Evolutionary conservation across 1,140 invertebrate genomes (phyloP), one percentile per base, ranked within the genome.

Genomic region (Amyelois transitella): DNA sequence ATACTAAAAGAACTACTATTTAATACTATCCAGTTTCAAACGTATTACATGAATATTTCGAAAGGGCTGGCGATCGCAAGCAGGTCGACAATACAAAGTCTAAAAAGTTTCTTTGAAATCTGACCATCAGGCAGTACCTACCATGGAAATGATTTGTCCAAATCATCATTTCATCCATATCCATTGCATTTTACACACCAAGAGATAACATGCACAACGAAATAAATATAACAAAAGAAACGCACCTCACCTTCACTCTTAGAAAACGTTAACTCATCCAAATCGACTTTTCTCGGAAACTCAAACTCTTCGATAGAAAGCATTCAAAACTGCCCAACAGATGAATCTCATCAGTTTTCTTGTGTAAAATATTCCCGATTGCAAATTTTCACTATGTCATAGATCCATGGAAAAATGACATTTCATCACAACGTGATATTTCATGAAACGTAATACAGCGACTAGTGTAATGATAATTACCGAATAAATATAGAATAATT

Each of bases 361-460:
- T 71, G 38, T 56, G 69, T 60, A 72, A 69, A 64, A 72, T 70
- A 62, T 43, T 74, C 69, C 63, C 66, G 69, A 64, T 55, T 60
- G n/a, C n/a, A 71, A 73, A 70, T 74, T 75, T 74, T 74, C 65
- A 72, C 66, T 60, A 67, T 84, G 79, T 74, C 80, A 77, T 66
- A 51, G 73, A 71, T 79, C 76, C 77, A 86, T 72, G 68, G 74
- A 81, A 79, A 76, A 70, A 75, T 86, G 81, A 86, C 82, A 75
- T 81, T 81, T 84, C 75, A 75, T 77, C 66, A 70, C 69, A 77
- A 67, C 69, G 65, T 76, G 66, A 77, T 19, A 20, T 47, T 47
- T 7, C 18, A 49, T 32, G 14, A 32, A 32, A 32, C 28, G 2
- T 6, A 10, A 32, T 10, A 32, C 12, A 32, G 28, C 7, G 12